Conservation (phyloP, 2,113 vertebrate species). For the Lepus timidus region DNA sequence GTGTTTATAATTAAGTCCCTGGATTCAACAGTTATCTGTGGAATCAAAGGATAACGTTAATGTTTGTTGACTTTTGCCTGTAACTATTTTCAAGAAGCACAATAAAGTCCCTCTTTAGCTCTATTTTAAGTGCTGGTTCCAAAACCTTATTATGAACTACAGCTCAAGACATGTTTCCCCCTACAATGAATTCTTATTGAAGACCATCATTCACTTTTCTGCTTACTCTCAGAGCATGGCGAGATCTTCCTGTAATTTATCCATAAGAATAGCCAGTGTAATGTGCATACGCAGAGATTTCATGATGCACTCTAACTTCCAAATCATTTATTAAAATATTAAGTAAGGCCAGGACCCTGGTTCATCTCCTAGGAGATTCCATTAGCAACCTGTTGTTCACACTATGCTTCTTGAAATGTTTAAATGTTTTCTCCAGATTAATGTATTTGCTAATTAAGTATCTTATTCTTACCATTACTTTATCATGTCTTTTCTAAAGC, state of each 20-base stretch:
- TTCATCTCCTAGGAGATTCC: neutral
- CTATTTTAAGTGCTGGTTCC: conserved; percentile 46
- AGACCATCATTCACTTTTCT: conserved; percentile 76
- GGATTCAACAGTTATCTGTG: neutral
- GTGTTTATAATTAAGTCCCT: neutral
- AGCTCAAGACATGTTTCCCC: conserved; percentile 44
- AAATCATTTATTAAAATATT: conserved; percentile 69
- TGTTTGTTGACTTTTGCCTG: neutral
- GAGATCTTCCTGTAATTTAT: conserved; percentile 75
- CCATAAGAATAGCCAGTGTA: conserved; percentile 36
- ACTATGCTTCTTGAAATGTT: neutral
- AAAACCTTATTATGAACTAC: conserved; percentile 64
- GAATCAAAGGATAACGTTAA: conserved; percentile 28
- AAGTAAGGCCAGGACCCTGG: neutral
- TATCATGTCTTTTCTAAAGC: neutral
- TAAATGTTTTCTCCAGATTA: conserved; percentile 34
- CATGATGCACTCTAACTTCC: conserved; percentile 52
- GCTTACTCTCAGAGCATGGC: conserved; percentile 62
- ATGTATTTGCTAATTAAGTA: conserved; percentile 33
- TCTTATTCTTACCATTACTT: neutral
- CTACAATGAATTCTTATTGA: conserved; percentile 76
- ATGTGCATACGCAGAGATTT: conserved; percentile 54
- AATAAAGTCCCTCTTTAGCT: conserved; percentile 41
- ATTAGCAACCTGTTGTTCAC: conserved; percentile 19
- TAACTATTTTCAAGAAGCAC: neutral